Base-by-base conservation (phyloP, 2,113 vertebrate genomes). In the Xiphophorus hellerii region DNA sequence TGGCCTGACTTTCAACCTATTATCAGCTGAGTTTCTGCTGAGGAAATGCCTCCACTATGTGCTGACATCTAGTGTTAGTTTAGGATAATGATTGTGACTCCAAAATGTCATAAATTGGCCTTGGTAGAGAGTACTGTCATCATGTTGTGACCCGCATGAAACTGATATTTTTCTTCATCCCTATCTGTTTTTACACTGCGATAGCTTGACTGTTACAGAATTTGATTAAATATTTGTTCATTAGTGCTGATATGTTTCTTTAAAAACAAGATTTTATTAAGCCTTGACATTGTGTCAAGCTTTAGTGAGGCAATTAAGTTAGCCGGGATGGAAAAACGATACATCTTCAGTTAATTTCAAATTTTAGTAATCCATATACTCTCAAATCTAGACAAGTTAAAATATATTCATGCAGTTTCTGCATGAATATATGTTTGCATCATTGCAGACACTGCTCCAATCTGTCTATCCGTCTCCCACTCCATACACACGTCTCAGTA, bases 1-100 rank as follows among this genome's bases (percentile, higher is more conserved):
- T 95, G 94, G 93, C 76, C 90, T 94, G 94, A 95, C 91, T 94
- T 84, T 85, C 86, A 78, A 80, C 90, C 85, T 84, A 89, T 90
- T 79, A 82, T 85, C 76, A 74, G 74, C 74, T 48, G 44, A 20
- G 44, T 48, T 31, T 29, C 62, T 74, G 39, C 54, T 65, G 35
- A 67, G 51, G 44, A 61, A 64, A 48, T 42, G 6, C 42, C 64
- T 61, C 9, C 65, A 75, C 33, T 30, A 62, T 82, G 77, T 89
- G 82, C 87, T 92, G 92, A 93, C 93, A 90, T 89, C 91, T 93
- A 90, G 92, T 83, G 92, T 89, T 70, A 80, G 86, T 62, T 69
- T 62, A 51, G 77, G 10, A 73, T 27, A 73, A 64, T 61, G 69
- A 73, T 22, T 65, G 64, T 61, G 69, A 10, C 3, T 27, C 62